Evolutionary conservation across 1,140 invertebrate genomes (phyloP), one percentile per base, ranked within the genome.

Genomic region (Ericerus pela): DNA sequence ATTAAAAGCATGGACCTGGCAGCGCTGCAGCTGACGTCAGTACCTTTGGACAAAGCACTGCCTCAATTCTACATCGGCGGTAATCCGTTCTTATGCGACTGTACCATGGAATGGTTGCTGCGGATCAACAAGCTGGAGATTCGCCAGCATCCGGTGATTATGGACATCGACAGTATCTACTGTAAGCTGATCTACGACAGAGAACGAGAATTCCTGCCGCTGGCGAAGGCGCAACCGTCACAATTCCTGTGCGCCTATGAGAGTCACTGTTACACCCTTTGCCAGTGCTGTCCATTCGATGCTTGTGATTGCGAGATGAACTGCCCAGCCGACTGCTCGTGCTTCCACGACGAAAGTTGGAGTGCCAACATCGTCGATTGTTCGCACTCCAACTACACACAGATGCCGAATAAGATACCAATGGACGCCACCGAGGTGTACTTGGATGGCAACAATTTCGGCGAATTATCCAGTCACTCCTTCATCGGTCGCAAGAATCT

Each of bases 281-380:
- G 90, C 65, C 88, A 93, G 66, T 94, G 90, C 73, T 95, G 90
- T 69, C 89, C 92, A 69, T 93, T 91, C 69, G 88, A 92, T 67
- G 88, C 89, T 51, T 94, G 90, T 73, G 88, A 92, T 73, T 93
- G 88, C 72, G 86, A 92, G 76, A 92, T 92, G 88, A 91, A 85
- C 51, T 95, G 90, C 68, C 90, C 90, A 14, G 81, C 79, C 38
- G 91, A 93, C 68, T 95, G 90, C 71, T 88, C 85, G 16, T 94
- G 90, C 66, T 94, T 90, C 74, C 88, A 93, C 67, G 89, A 94
- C 70, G 87, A 92, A 66, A 84, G 85, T 31, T 95, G 90, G 90
- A 84, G 85, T 14, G 84, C 85, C 12, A 94, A 95, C 68, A 86
- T 95, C 54, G 89, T 93, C 14, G 88, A 93, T 68, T 94, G 89